Conservation (phyloP, 2,888 invertebrate species). For the Drosophila anomalata region DNA sequence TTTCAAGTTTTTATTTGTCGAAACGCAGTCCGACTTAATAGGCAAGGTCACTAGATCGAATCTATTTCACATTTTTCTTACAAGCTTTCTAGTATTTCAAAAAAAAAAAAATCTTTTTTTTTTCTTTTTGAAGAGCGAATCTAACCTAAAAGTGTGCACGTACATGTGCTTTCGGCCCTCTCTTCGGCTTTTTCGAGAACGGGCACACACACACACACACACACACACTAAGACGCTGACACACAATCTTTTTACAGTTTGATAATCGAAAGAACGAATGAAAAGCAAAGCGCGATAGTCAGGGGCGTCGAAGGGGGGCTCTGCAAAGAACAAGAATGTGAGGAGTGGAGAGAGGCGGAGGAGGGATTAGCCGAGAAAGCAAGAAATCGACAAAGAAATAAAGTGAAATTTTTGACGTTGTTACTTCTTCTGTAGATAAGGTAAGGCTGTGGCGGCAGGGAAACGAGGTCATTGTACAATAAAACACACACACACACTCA, state of each 20-base stretch:
- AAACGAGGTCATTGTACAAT: conserved; percentile 73
- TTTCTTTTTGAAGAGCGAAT: conserved; percentile 3
- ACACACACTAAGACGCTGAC: conserved; percentile 4
- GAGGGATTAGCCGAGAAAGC: conserved; percentile 39
- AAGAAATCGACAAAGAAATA: conserved; percentile 55
- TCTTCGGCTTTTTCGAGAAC: conserved; percentile 1
- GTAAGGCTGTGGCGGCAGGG: conserved; percentile 13
- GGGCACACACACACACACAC: conserved; percentile 9
- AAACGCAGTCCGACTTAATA: conserved; percentile 9
- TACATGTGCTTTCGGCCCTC: conserved; percentile 40
- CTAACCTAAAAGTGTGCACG: conserved; percentile 45
- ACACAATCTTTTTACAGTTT: conserved; percentile 62
- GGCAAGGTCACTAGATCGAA: conserved; percentile 34
- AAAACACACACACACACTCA: conserved; percentile 16
- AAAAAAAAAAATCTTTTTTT: neutral
- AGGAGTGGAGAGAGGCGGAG: conserved; percentile 43
- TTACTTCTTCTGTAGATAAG: conserved; percentile 45
- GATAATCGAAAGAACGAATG: conserved; percentile 62
- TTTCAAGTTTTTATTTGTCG: conserved; percentile 26
- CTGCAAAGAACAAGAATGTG: conserved; percentile 1
- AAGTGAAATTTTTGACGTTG: conserved; percentile 72
- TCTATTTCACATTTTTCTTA: conserved; percentile 8
- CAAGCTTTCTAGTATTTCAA: conserved; percentile 8
- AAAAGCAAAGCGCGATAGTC: conserved; percentile 40
- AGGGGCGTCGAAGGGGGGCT: neutral